These are phyloP conservation scores for Peromyscus attwateri DNA, from an alignment of 2,797 vertebrate genomes.

Conservation along the genomic window DNA sequence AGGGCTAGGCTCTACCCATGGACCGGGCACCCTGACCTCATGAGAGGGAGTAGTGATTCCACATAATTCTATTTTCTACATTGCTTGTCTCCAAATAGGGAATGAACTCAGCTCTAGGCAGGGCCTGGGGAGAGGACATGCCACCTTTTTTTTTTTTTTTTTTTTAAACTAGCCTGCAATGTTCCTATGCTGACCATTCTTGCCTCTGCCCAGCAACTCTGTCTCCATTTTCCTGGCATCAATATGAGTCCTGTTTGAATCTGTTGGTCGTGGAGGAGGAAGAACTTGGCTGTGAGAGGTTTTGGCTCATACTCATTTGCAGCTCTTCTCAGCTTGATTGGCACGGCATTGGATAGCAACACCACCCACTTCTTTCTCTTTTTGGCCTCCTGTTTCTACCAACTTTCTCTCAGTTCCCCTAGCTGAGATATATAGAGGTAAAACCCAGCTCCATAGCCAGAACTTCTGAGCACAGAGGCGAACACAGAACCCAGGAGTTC, in stretches of 20 bases:
- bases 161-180: not conserved
- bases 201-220: not conserved
- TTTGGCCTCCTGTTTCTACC: slow-evolving; percentile 71
- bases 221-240: slow-evolving; percentile 12
- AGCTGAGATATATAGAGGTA: slow-evolving; percentile 45
- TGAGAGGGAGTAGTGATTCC: not conserved
- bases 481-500: not conserved
- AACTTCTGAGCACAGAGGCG: not conserved
- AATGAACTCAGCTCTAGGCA: not conserved
- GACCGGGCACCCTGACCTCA: not conserved
- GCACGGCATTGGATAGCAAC: slow-evolving; percentile 75
- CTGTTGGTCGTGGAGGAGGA: not conserved
- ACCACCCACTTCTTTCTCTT: slow-evolving; percentile 72
- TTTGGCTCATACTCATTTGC: slow-evolving; percentile 46
- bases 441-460: slow-evolving; percentile 33
- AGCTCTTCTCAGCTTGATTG: slow-evolving; percentile 77
- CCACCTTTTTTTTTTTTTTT: not conserved
- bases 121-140: not conserved
- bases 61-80: not conserved
- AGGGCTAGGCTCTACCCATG: not conserved
- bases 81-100: not conserved
- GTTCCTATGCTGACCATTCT: not conserved
- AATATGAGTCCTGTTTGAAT: not conserved
- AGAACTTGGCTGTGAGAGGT: slow-evolving; percentile 58
- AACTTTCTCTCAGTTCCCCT: slow-evolving; percentile 46